Conservation (phyloP, 2,888 invertebrate species). For the Caenorhabditis virilis region DNA sequence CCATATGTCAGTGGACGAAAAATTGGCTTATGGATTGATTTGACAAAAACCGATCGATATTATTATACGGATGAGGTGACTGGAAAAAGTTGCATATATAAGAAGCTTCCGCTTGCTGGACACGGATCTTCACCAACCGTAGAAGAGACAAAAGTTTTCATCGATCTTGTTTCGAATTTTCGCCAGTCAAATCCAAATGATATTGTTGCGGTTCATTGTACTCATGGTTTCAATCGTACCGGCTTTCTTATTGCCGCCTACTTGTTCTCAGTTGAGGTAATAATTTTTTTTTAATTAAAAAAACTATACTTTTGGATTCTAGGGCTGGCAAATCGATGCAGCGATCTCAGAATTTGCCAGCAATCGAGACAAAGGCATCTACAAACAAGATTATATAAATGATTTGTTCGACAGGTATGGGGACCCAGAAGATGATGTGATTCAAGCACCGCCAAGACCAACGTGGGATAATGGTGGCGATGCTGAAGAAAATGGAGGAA, state of each 20-base stretch:
- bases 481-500: slow-evolving; percentile 15
- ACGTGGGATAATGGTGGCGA: slow-evolving; percentile 20
- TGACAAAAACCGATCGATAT: slow-evolving; percentile 92
- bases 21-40: slow-evolving; percentile 91
- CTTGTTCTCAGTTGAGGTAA: slow-evolving; percentile 78
- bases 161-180: slow-evolving; percentile 82
- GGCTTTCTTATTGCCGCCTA: slow-evolving; percentile 92
- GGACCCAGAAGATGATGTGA: slow-evolving; percentile 75
- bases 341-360: slow-evolving; percentile 80
- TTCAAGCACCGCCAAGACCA: slow-evolving; percentile 27
- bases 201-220: slow-evolving; percentile 82
- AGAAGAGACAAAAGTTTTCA: slow-evolving; percentile 85
- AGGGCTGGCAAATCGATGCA: slow-evolving; percentile 76
- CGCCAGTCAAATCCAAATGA: slow-evolving; percentile 50
- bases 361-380: slow-evolving; percentile 88
- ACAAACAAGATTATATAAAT: slow-evolving; percentile 90
- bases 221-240: slow-evolving; percentile 97
- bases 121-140: slow-evolving; percentile 88
- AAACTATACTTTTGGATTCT: neutral
- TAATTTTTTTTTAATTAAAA: neutral
- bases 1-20: slow-evolving; percentile 72
- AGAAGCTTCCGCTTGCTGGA: slow-evolving; percentile 75
- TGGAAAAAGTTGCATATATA: slow-evolving; percentile 73
- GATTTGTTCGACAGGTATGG: slow-evolving; percentile 85
- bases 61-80: slow-evolving; percentile 80